Conservation (phyloP, 1,140 invertebrate genomes). For the Dinoponera quadriceps region DNA sequence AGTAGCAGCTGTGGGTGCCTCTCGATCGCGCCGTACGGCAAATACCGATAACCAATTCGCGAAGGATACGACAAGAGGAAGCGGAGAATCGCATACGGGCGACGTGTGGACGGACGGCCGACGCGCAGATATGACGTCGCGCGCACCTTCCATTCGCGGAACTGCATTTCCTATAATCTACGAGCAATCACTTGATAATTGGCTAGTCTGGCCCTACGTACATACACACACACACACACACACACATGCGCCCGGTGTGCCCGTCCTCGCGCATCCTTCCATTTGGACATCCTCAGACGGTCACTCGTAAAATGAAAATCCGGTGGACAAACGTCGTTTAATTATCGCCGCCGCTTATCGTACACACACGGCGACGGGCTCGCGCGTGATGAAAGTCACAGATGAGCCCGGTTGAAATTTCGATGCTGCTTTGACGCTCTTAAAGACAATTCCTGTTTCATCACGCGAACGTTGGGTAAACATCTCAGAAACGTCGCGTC, state of each 20-base stretch:
- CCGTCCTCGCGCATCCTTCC: constrained; percentile 11
- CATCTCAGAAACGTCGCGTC: too few relatives aligned
- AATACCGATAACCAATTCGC: constrained; percentile 78
- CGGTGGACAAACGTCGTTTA: constrained; percentile 49
- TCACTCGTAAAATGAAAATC: constrained; percentile 68
- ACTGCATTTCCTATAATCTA: constrained; percentile 80
- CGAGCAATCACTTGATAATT: constrained; percentile 80
- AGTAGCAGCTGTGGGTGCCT: constrained; percentile 39
- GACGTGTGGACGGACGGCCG: constrained; percentile 44
- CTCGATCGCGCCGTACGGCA: constrained; percentile 64
- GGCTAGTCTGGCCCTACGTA: constrained; percentile 61
- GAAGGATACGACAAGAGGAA: constrained; percentile 72
- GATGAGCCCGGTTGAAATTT: too few relatives aligned
- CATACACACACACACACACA: constrained; percentile 47
- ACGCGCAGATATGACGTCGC: constrained; percentile 56
- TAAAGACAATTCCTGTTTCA: too few relatives aligned
- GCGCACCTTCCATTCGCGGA: constrained; percentile 68
- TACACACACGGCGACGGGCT: not conserved
- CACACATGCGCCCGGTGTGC: not conserved
- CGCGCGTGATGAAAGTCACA: too few relatives aligned
- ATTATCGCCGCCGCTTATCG: constrained; percentile 51
- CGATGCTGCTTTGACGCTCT: too few relatives aligned
- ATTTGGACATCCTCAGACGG: constrained; percentile 66
- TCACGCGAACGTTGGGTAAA: too few relatives aligned
- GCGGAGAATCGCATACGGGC: constrained; percentile 60